These are phyloP conservation scores for Tyria jacobaeae DNA, from an alignment of 2,888 invertebrate genomes.

Conservation along the genomic window DNA sequence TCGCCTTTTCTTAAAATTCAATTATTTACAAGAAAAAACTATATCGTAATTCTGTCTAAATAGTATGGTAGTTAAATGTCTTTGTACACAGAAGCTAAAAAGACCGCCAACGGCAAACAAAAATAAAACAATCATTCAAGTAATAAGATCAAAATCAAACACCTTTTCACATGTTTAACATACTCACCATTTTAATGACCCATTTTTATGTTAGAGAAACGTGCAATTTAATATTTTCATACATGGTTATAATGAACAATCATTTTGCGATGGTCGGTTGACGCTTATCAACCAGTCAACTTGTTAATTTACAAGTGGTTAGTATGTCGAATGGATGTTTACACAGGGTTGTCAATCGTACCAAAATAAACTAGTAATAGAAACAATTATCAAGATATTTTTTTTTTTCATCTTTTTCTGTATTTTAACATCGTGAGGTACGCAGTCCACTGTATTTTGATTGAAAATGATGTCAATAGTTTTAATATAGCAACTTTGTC, in stretches of 20 bases:
- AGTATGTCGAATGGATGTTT: constrained; percentile 30
- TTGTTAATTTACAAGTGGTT: constrained; percentile 56
- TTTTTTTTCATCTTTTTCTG: no score
- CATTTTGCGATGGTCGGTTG: constrained; percentile 63
- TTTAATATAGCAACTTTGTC: no score
- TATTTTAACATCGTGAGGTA: no score
- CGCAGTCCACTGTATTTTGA: no score
- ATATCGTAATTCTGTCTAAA: no score
- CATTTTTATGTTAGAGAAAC: constrained; percentile 56
- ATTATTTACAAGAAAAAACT: no score
- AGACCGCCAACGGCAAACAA: background rate
- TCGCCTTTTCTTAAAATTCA: no score
- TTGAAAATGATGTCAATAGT: no score
- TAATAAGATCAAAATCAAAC: constrained; percentile 16
- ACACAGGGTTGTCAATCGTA: constrained; percentile 32
- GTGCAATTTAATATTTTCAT: constrained; percentile 67
- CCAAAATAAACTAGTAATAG: no score
- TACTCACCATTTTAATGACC: constrained; percentile 47
- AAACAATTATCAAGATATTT: no score
- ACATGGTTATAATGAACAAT: constrained; percentile 57
- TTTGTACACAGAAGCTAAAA: background rate
- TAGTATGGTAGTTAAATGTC: no score
- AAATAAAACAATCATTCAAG: constrained; percentile 4
- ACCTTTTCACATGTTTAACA: constrained; percentile 20
- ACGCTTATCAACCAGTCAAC: constrained; percentile 56